Conservation (phyloP, 1,140 invertebrate species). For the Onthophagus taurus region DNA sequence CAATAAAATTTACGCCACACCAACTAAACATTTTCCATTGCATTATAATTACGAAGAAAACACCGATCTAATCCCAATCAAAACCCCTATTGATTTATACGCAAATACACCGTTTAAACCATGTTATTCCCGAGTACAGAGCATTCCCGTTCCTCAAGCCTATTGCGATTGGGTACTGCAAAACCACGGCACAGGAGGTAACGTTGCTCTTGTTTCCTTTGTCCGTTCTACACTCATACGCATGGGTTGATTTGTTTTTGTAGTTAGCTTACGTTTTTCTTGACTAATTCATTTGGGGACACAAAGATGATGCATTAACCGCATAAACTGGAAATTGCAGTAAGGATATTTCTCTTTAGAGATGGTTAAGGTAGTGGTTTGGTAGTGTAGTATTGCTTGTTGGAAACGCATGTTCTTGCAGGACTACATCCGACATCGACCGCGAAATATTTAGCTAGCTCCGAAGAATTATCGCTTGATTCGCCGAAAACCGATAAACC, state of each 20-base stretch:
- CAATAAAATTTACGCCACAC: slow-evolving; percentile 28
- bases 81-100: slow-evolving; percentile 24
- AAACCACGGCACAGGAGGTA: slow-evolving; percentile 28
- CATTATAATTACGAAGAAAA: slow-evolving; percentile 9
- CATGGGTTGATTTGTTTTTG: slow-evolving; percentile 29
- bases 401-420: slow-evolving; percentile 39
- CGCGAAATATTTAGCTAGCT: slow-evolving; percentile 31
- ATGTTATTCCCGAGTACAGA: slow-evolving; percentile 18
- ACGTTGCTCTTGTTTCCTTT: slow-evolving; percentile 23
- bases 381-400: slow-evolving; percentile 36
- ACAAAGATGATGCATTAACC: slow-evolving; percentile 14
- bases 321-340: slow-evolving; percentile 20
- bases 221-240: slow-evolving; percentile 27
- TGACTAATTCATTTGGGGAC: slow-evolving; percentile 18
- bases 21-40: slow-evolving; percentile 30
- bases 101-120: slow-evolving; percentile 32
- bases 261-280: slow-evolving; percentile 26
- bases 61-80: slow-evolving; percentile 1
- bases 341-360: slow-evolving; percentile 33
- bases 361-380: slow-evolving; percentile 26
- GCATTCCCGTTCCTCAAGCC: slow-evolving; percentile 20
- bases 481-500: slow-evolving; percentile 11
- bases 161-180: slow-evolving; percentile 36
- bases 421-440: slow-evolving; percentile 34
- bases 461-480: slow-evolving; percentile 23